Conservation (phyloP, 2,797 vertebrate species). For the Semotilus atromaculatus region DNA sequence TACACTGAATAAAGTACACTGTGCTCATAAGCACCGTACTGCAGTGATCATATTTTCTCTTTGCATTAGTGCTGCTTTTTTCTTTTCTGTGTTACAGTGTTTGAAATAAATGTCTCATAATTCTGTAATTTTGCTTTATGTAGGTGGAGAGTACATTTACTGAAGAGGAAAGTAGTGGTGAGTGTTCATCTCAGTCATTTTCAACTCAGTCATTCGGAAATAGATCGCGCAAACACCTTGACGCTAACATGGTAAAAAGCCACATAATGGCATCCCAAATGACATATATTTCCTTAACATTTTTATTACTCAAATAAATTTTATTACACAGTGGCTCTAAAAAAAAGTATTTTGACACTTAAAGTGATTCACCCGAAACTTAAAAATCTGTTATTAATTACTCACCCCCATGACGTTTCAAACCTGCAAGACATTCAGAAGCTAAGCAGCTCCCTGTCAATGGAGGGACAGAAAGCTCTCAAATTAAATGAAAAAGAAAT, state of each 20-base stretch:
- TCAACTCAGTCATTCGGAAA: not conserved
- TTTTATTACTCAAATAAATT: not conserved
- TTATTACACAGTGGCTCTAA: not conserved
- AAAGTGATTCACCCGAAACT: no score
- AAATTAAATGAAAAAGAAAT: no score
- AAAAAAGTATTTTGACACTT: not conserved
- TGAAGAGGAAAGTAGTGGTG: conserved; percentile 71
- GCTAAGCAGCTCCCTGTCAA: no score
- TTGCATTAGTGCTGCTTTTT: not conserved
- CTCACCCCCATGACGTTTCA: no score
- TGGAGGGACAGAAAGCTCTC: no score
- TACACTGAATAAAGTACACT: not conserved
- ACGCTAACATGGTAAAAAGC: not conserved
- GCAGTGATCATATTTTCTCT: not conserved
- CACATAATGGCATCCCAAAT: not conserved
- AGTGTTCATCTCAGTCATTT: conserved; percentile 50
- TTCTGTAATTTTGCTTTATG: conserved; percentile 47
- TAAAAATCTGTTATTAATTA: no score
- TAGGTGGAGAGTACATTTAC: conserved; percentile 65
- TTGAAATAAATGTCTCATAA: conserved; percentile 7
- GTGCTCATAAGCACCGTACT: not conserved
- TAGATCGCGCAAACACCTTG: not conserved
- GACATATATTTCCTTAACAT: not conserved
- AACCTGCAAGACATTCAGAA: no score
- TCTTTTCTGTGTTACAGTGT: not conserved